These are phyloP conservation scores for Cuniculus paca DNA, from an alignment of 2,797 vertebrate genomes.

Conservation along the genomic window DNA sequence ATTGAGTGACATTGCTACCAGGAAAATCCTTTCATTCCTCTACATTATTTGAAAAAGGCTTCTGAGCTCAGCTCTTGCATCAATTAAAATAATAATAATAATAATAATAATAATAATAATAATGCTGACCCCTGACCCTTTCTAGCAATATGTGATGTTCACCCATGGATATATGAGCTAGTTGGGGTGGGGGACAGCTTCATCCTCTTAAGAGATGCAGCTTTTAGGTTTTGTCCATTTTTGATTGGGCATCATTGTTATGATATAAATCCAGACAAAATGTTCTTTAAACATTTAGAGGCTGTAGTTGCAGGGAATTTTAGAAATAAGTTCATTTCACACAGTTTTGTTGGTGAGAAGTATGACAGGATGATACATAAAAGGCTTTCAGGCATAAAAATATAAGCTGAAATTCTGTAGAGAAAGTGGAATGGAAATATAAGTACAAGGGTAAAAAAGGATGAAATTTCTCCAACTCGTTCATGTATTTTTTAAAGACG, in stretches of 20 bases:
- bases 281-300: constrained; percentile 52
- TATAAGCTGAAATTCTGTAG: constrained; percentile 43
- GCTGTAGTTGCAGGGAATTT: constrained; percentile 32
- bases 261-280: constrained; percentile 51
- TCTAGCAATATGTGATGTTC: constrained; percentile 31
- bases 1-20: not conserved
- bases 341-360: constrained; percentile 1
- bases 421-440: constrained; percentile 46
- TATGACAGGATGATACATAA: not conserved
- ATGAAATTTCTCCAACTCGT: constrained; percentile 31
- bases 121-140: not conserved
- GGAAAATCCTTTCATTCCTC: constrained; percentile 47
- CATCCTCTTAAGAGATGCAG: constrained; percentile 27
- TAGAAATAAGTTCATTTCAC: constrained; percentile 37
- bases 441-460: constrained; percentile 47
- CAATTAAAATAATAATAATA: constrained; percentile 5
- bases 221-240: not conserved
- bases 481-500: constrained; percentile 51
- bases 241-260: constrained; percentile 12
- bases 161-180: constrained; percentile 10
- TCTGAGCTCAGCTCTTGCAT: constrained; percentile 34
- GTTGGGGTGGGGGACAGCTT: not conserved
- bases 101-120: constrained; percentile 1
- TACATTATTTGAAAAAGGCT: not conserved
- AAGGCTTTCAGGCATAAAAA: constrained; percentile 56